Conservation (phyloP, 2,888 invertebrate genomes). For the Philaethria dido region DNA sequence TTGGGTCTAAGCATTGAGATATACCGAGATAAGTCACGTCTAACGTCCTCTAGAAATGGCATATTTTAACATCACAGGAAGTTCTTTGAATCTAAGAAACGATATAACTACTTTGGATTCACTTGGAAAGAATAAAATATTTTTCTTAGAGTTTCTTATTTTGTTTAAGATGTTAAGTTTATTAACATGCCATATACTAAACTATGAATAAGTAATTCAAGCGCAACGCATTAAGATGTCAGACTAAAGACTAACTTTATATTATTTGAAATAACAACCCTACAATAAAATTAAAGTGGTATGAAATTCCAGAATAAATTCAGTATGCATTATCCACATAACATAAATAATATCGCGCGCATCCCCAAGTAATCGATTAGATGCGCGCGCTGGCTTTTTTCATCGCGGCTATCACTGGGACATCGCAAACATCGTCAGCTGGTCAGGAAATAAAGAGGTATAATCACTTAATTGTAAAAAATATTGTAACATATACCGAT, state of each 20-base stretch:
- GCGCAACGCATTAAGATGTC: background rate
- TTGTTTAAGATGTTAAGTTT: background rate
- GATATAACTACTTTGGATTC: background rate
- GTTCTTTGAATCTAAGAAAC: background rate
- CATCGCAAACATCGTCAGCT: slow-evolving; percentile 66
- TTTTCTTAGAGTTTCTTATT: no score
- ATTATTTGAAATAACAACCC: background rate
- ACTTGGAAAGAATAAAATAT: no score
- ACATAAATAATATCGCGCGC: slow-evolving; percentile 54
- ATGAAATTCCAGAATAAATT: slow-evolving; percentile 44
- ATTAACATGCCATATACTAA: background rate
- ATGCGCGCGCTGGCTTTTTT: slow-evolving; percentile 69
- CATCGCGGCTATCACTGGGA: slow-evolving; percentile 41
- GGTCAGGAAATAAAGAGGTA: slow-evolving; percentile 51
- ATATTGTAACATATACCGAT: background rate
- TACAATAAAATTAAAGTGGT: slow-evolving; percentile 11
- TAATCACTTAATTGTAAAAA: slow-evolving; percentile 26
- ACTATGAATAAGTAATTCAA: background rate
- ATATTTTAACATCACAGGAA: background rate
- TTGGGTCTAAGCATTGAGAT: background rate
- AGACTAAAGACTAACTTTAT: background rate
- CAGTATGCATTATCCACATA: slow-evolving; percentile 46
- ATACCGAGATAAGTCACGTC: no score
- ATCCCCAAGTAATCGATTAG: slow-evolving; percentile 68
- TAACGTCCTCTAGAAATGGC: background rate